These are phyloP conservation scores for Synanthedon formicaeformis DNA, from an alignment of 2,888 invertebrate genomes.

Conservation along the genomic window DNA sequence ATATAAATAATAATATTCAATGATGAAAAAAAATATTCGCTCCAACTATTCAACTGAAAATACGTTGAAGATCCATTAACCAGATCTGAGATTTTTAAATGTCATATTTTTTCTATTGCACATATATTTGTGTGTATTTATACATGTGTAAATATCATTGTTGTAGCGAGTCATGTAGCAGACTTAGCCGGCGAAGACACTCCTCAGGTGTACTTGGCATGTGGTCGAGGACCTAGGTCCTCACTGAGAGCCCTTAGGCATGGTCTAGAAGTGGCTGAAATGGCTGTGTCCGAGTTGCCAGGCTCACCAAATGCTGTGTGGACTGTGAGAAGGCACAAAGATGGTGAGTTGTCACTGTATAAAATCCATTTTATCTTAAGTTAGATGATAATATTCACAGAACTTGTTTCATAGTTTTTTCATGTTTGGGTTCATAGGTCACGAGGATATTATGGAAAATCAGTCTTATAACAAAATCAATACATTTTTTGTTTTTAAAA, in stretches of 20 bases:
- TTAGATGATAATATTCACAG: no score
- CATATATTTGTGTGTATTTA: background rate
- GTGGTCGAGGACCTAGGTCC: conserved; percentile 95
- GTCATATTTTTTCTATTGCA: background rate
- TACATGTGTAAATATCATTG: background rate
- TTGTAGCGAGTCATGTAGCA: conserved; percentile 83
- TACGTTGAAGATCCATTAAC: conserved; percentile 37
- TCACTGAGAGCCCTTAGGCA: conserved; percentile 93
- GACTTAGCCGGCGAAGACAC: conserved; percentile 98
- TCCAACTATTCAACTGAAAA: conserved; percentile 62
- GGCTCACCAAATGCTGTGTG: conserved; percentile 99
- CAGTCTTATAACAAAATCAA: no score
- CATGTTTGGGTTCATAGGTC: no score
- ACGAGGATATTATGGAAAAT: no score
- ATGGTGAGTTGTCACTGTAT: conserved; percentile 79
- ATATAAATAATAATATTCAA: conserved; percentile 1
- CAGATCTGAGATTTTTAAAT: conserved; percentile 14
- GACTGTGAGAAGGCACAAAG: conserved; percentile 96
- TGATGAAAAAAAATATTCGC: conserved; percentile 5
- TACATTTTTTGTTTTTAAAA: no score
- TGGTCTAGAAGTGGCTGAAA: conserved; percentile 98
- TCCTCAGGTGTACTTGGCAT: conserved; percentile 96
- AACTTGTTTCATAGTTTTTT: no score
- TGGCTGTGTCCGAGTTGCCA: conserved; percentile 99
- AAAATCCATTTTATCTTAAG: no score